Evolutionary conservation across 1,140 invertebrate species (phyloP).

Genomic region (Uloborus diversus): DNA sequence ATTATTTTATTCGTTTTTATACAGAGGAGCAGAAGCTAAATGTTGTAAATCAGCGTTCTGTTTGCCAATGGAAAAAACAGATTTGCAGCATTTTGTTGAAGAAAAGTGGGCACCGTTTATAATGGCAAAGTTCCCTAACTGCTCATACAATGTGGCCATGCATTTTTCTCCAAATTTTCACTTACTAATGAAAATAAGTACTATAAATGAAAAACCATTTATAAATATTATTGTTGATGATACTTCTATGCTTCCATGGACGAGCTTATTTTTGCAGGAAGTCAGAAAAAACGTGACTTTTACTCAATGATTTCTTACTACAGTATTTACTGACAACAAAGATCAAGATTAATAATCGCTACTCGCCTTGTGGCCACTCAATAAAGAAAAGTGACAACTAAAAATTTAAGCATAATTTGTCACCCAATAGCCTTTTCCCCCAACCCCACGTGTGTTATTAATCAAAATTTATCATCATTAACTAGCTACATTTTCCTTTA

Average conservation of each 20-base stretch:
- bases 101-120: conserved; percentile 23
- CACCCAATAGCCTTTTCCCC: not conserved
- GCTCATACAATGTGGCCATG: conserved; percentile 5
- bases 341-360: not conserved
- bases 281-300: not conserved
- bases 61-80: not conserved
- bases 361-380: too few relatives aligned
- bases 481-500: too few relatives aligned
- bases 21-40: not conserved
- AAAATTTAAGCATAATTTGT: not conserved
- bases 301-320: not conserved
- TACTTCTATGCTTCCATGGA: conserved; percentile 8
- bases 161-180: conserved; percentile 16
- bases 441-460: not conserved
- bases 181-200: conserved; percentile 27
- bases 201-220: conserved; percentile 31
- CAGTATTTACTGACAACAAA: not conserved
- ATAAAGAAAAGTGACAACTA: not conserved
- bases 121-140: conserved; percentile 1
- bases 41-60: conserved; percentile 11
- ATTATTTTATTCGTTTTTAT: not conserved
- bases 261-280: conserved; percentile 19
- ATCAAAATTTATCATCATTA: not conserved
- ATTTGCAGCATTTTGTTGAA: not conserved
- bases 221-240: conserved; percentile 27